A percentile compares a stretch with the other conserved stretches of the same genome.
Conservation (phyloP, 2,888 invertebrate genomes). For the Desoria tigrina region DNA sequence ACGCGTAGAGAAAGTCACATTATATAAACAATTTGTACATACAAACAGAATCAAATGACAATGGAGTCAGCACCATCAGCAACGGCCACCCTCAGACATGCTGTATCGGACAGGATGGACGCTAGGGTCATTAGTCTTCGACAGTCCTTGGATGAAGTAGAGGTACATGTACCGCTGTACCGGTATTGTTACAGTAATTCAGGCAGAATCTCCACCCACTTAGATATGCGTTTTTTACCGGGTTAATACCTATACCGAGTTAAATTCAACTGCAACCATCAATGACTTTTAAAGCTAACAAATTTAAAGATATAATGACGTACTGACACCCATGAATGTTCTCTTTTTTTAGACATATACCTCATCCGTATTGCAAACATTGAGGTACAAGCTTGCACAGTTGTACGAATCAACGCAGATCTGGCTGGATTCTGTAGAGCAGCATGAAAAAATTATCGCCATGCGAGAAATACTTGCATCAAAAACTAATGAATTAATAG, state of each 20-base stretch:
- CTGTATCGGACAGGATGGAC: conserved; percentile 30
- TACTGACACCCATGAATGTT: background rate
- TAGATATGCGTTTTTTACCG: too few species aligned
- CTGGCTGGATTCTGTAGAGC: conserved; percentile 33
- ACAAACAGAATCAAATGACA: conserved; percentile 15
- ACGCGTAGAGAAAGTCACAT: background rate
- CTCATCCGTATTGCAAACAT: conserved; percentile 27
- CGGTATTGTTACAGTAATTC: too few species aligned
- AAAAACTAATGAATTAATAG: conserved; percentile 35
- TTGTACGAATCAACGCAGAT: conserved; percentile 35
- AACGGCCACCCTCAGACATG: conserved; percentile 20
- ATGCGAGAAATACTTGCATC: conserved; percentile 23
- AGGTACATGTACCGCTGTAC: too few species aligned
- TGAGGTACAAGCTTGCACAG: conserved; percentile 32
- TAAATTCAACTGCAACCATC: background rate
- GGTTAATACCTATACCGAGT: too few species aligned
- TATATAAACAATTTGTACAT: conserved; percentile 18
- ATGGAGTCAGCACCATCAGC: too few species aligned
- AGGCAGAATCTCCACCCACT: too few species aligned
- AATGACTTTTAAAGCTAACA: background rate
- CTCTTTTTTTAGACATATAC: conserved; percentile 31
- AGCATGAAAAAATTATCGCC: conserved; percentile 31
- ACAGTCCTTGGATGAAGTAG: conserved; percentile 30
- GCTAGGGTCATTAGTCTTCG: conserved; percentile 25
- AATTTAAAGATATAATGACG: too few species aligned